Evolutionary conservation across 2,797 vertebrate species (phyloP).

Genomic region (Diglossa cyanea): DNA sequence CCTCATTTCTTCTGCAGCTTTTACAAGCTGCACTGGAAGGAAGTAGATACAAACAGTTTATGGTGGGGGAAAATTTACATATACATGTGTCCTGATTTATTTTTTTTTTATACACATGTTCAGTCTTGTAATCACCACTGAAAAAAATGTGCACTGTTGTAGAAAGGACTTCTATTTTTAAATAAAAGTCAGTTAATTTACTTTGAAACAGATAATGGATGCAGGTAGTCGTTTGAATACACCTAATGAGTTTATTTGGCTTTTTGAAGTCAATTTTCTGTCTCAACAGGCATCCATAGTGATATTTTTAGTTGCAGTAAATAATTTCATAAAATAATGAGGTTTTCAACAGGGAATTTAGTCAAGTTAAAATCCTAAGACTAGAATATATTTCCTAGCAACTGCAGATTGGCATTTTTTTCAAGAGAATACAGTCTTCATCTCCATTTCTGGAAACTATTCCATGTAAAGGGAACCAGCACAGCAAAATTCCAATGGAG

Average conservation of each 20-base stretch:
- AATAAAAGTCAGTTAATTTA: not conserved
- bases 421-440: not conserved
- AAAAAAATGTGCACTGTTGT: not conserved
- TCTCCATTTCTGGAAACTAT: not conserved
- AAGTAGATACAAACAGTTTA: not conserved
- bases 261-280: constrained; percentile 26
- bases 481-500: not conserved
- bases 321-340: constrained; percentile 21
- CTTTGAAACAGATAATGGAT: not conserved
- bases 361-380: not conserved
- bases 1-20: not conserved
- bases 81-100: not conserved
- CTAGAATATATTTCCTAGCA: not conserved
- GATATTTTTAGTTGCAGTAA: constrained; percentile 30
- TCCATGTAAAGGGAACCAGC: not conserved
- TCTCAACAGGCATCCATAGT: not conserved
- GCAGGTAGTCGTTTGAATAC: not conserved
- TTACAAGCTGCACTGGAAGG: not conserved
- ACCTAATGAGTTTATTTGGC: not conserved
- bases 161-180: not conserved
- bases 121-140: not conserved
- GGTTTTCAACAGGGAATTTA: not conserved
- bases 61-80: not conserved
- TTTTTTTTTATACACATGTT: not conserved
- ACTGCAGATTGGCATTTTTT: not conserved